These are phyloP conservation scores for Portunus trituberculatus DNA, from an alignment of 1,140 invertebrate genomes.

Conservation along the genomic window DNA sequence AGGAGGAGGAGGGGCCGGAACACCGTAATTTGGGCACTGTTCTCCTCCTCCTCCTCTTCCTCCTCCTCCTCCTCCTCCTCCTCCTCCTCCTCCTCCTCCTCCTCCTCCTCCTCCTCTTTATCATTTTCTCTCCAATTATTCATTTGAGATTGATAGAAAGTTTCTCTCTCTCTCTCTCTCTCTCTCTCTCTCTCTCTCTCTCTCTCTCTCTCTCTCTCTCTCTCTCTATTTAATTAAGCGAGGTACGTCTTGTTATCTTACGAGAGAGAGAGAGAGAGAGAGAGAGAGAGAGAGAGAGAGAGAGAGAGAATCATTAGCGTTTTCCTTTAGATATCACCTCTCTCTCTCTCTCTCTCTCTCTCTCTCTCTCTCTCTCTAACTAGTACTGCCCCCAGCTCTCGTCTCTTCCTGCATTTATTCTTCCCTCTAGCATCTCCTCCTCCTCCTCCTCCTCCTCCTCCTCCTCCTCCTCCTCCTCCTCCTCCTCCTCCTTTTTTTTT, in stretches of 20 bases:
- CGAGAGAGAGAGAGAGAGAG: no score
- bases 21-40: no score
- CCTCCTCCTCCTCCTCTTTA: not conserved
- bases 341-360: constrained; percentile 43
- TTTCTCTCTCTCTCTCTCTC: not conserved
- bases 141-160: not conserved
- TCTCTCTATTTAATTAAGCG: not conserved
- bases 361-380: not conserved
- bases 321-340: not conserved
- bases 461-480: not conserved
- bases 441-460: not conserved
- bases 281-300: no score
- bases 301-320: not conserved
- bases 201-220: not conserved
- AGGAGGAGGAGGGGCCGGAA: no score
- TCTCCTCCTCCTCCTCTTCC: constrained; percentile 6
- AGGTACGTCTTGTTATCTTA: no score
- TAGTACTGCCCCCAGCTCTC: no score
- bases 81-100: not conserved
- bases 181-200: no score
- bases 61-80: constrained; percentile 15
- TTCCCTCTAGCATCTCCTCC: no score
- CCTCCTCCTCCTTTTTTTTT: not conserved
- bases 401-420: no score
- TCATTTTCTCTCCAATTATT: not conserved